These are phyloP conservation scores for Xanthorhoe spadicearia DNA, from an alignment of 2,888 invertebrate genomes.

Conservation along the genomic window DNA sequence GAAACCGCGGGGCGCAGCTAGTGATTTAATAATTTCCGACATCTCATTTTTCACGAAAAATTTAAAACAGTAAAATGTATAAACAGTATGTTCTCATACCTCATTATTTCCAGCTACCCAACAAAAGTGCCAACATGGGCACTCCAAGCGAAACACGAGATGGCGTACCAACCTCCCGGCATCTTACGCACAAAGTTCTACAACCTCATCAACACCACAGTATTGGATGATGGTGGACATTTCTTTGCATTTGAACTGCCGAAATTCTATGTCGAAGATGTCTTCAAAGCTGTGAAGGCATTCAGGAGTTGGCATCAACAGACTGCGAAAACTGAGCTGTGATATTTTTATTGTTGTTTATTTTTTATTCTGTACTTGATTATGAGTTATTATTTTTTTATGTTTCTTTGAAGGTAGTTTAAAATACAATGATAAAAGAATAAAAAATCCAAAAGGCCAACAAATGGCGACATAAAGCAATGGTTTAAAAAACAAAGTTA, in stretches of 20 bases:
- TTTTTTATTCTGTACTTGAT: slow-evolving; percentile 1
- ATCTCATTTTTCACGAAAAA: no score
- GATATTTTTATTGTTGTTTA: slow-evolving; percentile 1
- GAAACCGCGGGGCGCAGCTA: no score
- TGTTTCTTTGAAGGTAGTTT: not conserved
- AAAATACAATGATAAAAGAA: not conserved
- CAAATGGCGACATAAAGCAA: no score
- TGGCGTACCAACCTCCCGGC: slow-evolving; percentile 84
- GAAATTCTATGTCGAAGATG: slow-evolving; percentile 86
- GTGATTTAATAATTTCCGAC: no score
- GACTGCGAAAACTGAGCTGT: slow-evolving; percentile 53
- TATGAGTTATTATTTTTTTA: not conserved
- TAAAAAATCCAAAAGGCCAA: no score
- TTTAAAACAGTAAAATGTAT: no score
- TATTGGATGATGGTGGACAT: slow-evolving; percentile 90
- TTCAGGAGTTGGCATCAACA: slow-evolving; percentile 55
- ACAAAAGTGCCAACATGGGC: slow-evolving; percentile 86
- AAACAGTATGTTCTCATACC: not conserved
- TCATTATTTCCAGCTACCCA: slow-evolving; percentile 44
- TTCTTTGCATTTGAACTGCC: slow-evolving; percentile 93
- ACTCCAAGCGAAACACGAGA: slow-evolving; percentile 88
- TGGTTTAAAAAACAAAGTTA: no score
- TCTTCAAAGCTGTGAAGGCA: slow-evolving; percentile 74
- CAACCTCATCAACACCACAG: slow-evolving; percentile 87
- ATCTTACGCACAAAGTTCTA: slow-evolving; percentile 83